These are phyloP conservation scores for Cerceris rybyensis DNA, from an alignment of 2,888 invertebrate genomes.

Conservation along the genomic window DNA sequence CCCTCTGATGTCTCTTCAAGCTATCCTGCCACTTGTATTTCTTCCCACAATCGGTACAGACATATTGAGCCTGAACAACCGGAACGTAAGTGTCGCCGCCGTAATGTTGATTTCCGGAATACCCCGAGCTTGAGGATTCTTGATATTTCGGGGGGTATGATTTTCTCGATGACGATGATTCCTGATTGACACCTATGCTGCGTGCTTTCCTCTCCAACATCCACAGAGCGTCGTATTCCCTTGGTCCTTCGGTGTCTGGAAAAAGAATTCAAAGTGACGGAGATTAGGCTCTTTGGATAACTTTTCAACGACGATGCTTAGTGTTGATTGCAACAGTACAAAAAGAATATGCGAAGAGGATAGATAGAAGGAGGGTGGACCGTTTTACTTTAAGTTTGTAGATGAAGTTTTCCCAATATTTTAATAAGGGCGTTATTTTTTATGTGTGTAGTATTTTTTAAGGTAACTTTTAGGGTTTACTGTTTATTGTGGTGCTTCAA, in stretches of 20 bases:
- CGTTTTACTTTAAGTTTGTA: no score
- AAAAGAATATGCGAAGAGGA: no score
- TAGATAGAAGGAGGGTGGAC: no score
- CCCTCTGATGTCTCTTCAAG: constrained; percentile 81
- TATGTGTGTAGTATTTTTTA: no score
- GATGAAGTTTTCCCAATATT: no score
- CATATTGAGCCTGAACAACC: constrained; percentile 55
- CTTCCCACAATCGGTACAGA: constrained; percentile 79
- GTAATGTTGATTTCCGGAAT: constrained; percentile 14
- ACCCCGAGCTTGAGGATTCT: neutral
- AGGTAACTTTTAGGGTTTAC: no score
- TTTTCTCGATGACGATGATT: constrained; percentile 10
- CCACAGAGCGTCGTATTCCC: constrained; percentile 66
- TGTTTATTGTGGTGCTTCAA: no score
- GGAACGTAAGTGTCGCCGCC: constrained; percentile 13
- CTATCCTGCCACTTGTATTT: constrained; percentile 80
- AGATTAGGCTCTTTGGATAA: constrained; percentile 21
- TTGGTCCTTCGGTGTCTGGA: constrained; percentile 52
- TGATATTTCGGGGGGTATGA: constrained; percentile 9
- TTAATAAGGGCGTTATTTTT: no score
- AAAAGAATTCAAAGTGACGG: constrained; percentile 43
- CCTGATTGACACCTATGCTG: constrained; percentile 38
- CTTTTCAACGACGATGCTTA: neutral
- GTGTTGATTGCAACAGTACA: neutral
- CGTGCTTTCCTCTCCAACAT: constrained; percentile 64